Percentiles rank a stretch among this genome's conserved stretches.
These are phyloP conservation scores for Sardina pilchardus DNA, from an alignment of 2,113 vertebrate genomes.

Conservation along the genomic window DNA sequence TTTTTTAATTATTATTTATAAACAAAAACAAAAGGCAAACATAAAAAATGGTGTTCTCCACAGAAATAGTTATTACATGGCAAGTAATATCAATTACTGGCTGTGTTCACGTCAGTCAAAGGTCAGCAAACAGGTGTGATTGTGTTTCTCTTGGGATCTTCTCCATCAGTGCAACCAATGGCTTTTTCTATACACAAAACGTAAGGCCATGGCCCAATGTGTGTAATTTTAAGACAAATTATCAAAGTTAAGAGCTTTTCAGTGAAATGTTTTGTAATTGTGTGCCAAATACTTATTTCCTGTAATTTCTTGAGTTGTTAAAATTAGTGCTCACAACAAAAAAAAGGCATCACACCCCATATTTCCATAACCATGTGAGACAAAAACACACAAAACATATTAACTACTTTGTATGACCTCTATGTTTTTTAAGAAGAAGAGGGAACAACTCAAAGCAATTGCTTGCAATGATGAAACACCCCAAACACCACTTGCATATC, in stretches of 20 bases:
- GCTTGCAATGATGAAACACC: not conserved
- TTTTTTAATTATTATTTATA: slow-evolving; percentile 51
- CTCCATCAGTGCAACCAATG: not conserved
- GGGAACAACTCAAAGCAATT: not conserved
- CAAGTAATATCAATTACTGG: not conserved
- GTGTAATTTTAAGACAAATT: not conserved
- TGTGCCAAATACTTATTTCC: not conserved
- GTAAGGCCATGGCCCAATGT: not conserved
- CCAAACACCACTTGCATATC: not conserved
- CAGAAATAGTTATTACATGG: slow-evolving; percentile 26
- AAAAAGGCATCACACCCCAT: not conserved
- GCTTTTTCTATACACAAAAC: not conserved
- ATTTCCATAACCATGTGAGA: not conserved
- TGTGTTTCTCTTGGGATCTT: not conserved
- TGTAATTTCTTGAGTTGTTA: not conserved
- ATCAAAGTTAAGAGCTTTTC: not conserved
- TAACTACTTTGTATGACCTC: not conserved
- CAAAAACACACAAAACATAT: not conserved
- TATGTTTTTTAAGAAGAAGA: not conserved
- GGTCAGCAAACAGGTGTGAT: not conserved
- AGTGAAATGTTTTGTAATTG: not conserved
- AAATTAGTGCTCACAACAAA: not conserved
- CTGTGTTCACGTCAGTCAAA: not conserved
- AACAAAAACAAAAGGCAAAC: slow-evolving; percentile 53
- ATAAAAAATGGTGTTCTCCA: slow-evolving; percentile 45